Base-by-base conservation (phyloP, 2,888 invertebrate species). In the Corbicula japonica region DNA sequence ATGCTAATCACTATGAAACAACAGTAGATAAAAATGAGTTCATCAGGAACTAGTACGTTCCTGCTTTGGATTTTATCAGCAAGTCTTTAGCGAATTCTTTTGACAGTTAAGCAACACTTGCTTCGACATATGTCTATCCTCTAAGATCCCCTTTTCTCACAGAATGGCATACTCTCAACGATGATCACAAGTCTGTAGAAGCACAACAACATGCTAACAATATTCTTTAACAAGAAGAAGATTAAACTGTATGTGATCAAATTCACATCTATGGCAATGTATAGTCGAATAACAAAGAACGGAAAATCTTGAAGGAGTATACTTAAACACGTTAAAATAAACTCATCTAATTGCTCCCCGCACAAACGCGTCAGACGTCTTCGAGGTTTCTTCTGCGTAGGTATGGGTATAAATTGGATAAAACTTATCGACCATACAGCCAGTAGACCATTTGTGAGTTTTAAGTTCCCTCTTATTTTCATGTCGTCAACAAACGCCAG, bases 181-280 rank as follows among this genome's bases (percentile, higher is more conserved):
- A 89, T 63, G 10, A 88, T 72, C n/a, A 69, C 38, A 28, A 88
- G 65, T 23, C 88, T 77, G 65, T 89, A 90, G n/a, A 86, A 61
- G 23, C 88, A 75, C n/a, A 88, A 69, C 34, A 86, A 30, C 23
- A 89, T 77, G 26, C 90, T 88, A 2, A 89, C 81, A 32, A 84
- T 68, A 80, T 90, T 91, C 78, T 90, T 91, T 32, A 84, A 70
- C 0, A 88, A 88, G 82, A 92, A 93, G 77, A 92, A 92, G 23
- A 91, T 80, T 66, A 91, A 80, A 72, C 90, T 88, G 86, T 92
- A 90, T 41, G 87, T 91, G 18, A 91, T 60, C 2, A 92, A 71
- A n/a, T 96, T 95, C 92, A 97, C 97, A 89, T 97, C 96, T 2
- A 96, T 95, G 76, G 98, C 97, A 58, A 98, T 96, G 44, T 97